Evolutionary conservation across 1,140 invertebrate species (phyloP).

Genomic region (Archivesica marissinica): DNA sequence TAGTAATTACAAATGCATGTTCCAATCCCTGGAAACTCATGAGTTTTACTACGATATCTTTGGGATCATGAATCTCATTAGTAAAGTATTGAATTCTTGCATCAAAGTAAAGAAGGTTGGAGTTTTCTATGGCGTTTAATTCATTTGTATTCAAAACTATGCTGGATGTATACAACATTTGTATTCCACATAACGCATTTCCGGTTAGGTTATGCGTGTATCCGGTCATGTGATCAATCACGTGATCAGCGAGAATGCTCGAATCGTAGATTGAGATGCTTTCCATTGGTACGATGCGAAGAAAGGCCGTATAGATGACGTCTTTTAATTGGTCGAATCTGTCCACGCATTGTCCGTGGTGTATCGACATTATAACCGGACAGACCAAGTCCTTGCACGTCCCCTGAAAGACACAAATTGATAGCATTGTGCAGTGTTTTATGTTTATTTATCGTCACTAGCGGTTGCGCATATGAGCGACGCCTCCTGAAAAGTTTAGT

Average conservation of each 20-base stretch:
- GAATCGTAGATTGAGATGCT: neutral
- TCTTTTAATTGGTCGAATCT: neutral
- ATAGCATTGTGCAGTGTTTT: too few relatives aligned
- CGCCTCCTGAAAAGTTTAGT: too few relatives aligned
- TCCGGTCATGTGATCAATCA: neutral
- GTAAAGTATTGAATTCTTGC: neutral
- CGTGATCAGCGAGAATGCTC: neutral
- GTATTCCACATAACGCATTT: neutral
- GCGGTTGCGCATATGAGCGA: too few relatives aligned
- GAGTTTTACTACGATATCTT: too few relatives aligned
- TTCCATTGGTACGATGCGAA: neutral
- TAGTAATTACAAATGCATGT: too few relatives aligned
- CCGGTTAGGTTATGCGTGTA: too few relatives aligned
- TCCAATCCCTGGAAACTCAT: too few relatives aligned
- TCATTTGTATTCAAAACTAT: neutral
- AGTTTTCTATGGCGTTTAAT: neutral
- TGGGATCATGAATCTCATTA: too few relatives aligned
- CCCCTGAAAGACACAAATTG: neutral
- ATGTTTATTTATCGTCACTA: too few relatives aligned
- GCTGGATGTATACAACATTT: neutral
- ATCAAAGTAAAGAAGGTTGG: neutral
- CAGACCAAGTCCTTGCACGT: neutral
- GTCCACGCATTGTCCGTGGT: neutral
- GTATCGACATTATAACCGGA: neutral
- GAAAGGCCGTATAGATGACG: neutral